Evolutionary conservation across 2,797 vertebrate genomes (phyloP), one percentile per base, ranked within the genome.

Genomic region (Parauchenoglanis ngamensis): DNA sequence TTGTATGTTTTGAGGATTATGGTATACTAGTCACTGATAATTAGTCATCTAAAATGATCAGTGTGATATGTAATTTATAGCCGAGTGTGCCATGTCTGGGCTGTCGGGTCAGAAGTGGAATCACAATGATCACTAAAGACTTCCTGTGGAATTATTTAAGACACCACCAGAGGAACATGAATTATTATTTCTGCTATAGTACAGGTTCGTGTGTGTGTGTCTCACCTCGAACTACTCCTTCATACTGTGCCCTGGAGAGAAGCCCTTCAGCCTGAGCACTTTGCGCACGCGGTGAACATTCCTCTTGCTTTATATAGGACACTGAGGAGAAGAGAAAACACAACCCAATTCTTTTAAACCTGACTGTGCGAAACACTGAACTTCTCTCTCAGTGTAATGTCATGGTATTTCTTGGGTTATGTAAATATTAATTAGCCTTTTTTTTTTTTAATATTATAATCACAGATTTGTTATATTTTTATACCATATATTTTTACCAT

Each of bases 271-370:
- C 94, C 2, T 97, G 97, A 28, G 96, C 94, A 79, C 93, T 96
- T 70, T 96, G 96, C 84, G 96, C 94, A 90, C 96, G 94, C 13
- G 96, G 96, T 85, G 96, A 97, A 86, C 96, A 97, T 90, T 97
- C 96, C 90, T 97, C 97, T 91, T 97, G 97, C 87, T 97, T 97
- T 91, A 97, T 96, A 86, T 96, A 97, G 49, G 96, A 95, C 87
- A 96, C 92, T 85, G 95, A 92, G 95, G 94, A 73, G 23, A 73
- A 54, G 25, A 86, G 2, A 59, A 87, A 44, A 83, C 15, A 72
- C 17, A 68, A 78, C 40, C 40, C 35, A 63, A 0, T 68, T 44
- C 25, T 75, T 28, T 28, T 46, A 83, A 31, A 68, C 46, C n/a
- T n/a, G 59, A n/a, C 4, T 25, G 10, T 3, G 23, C 21, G 59